Conservation (phyloP, 2,113 vertebrate species). For the Pteruthius melanotis region DNA sequence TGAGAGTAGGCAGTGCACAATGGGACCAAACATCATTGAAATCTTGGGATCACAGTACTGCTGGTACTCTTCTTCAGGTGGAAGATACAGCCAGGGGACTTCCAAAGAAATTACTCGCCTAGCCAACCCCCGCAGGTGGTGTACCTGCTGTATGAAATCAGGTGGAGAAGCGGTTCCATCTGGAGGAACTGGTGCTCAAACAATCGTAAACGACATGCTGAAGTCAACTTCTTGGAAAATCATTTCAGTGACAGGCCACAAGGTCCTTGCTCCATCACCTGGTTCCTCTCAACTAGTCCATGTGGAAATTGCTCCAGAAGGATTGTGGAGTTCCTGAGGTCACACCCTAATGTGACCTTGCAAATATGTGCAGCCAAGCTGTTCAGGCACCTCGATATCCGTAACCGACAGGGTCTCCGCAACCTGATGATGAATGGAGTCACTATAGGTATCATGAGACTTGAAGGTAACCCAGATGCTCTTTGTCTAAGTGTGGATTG, state of each 20-base stretch:
- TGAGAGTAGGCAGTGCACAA: background rate
- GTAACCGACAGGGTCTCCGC: constrained; percentile 46
- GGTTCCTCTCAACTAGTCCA: constrained; percentile 68
- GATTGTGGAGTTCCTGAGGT: constrained; percentile 45
- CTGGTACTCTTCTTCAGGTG: constrained; percentile 46
- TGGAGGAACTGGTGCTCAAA: constrained; percentile 36
- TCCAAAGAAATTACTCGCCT: constrained; percentile 36
- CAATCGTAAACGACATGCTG: background rate
- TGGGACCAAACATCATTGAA: background rate
- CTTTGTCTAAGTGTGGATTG: background rate
- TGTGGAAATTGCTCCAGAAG: constrained; percentile 36
- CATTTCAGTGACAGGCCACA: background rate
- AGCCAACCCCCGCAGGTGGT: background rate
- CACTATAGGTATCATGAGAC: constrained; percentile 16
- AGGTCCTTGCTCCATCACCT: constrained; percentile 44
- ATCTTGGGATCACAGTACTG: background rate
- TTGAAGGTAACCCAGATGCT: constrained; percentile 24
- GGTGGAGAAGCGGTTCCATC: background rate
- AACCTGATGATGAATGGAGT: background rate
- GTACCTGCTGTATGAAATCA: constrained; percentile 63
- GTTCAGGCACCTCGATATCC: background rate
- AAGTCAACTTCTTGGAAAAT: constrained; percentile 67
- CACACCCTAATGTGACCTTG: constrained; percentile 29
- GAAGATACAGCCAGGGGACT: constrained; percentile 40
- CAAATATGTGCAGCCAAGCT: constrained; percentile 36